Base-by-base conservation (phyloP, 1,140 invertebrate species). In the Drosophila mauritiana region DNA sequence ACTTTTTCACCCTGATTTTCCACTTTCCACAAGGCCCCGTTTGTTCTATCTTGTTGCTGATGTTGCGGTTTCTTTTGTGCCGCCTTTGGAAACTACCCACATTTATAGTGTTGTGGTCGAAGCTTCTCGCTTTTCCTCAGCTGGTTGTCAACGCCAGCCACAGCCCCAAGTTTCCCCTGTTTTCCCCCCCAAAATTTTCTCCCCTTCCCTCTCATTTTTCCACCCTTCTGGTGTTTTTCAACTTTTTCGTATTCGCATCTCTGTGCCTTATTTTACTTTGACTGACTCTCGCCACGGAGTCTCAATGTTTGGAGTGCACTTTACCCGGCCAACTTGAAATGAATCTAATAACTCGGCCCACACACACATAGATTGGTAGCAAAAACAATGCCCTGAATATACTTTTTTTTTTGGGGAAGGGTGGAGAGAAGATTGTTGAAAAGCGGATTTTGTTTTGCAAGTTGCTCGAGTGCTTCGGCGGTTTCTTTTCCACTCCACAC, bases 31-130 rank as follows among this genome's bases (percentile, higher is more conserved):
- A 39, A 11, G 4, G 5, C 46, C 40, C 40, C 59, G 13, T n/a
- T 36, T 64, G 48, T 42, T 48, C 52, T 54, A 49, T 59, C 63
- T 69, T 56, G 59, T 73, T 89, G 84, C 84, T 88, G 84, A 88
- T 89, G 84, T 84, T 88, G 84, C 84, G 84, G 84, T 88, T 88
- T 84, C 84, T 88, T 88, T 88, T 88, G 83, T 88, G 79, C 76
- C 79, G 64, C 82, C 65, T 78, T 55, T 63, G 63, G 63, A 63
- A 83, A 77, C 84, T 79, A 80, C 80, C 79, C 83, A 89, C 84
- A 89, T 86, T 86, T 86, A 86, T 86, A 88, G 83, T 86, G 83
- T 83, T 86, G 83, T 78, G 84, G 79, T 83, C 70, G 39, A 55
- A 46, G 84, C 74, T 75, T 76, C 61, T 51, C 43, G 54, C 43